Evolutionary conservation across 2,113 vertebrate genomes (phyloP).

Genomic region (Halcyon malimbica): DNA sequence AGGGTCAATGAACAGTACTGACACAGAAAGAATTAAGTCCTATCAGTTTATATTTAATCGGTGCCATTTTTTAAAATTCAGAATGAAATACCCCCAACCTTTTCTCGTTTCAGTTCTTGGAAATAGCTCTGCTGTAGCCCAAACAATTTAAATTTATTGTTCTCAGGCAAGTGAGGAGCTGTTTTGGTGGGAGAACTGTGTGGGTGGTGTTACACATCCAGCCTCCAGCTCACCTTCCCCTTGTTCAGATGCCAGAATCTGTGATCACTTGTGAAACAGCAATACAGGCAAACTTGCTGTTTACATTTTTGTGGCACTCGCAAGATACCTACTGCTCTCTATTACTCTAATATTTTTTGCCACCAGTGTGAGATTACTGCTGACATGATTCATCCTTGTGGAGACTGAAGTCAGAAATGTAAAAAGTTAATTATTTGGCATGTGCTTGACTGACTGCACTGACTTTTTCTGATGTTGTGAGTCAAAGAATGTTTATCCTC

Average conservation of each 20-base stretch:
- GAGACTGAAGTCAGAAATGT: not conserved
- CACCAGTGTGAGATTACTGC: not conserved
- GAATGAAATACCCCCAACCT: conserved; percentile 1
- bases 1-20: not conserved
- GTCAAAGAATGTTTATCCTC: not conserved
- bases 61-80: not conserved
- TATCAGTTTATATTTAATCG: conserved; percentile 41
- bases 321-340: not conserved
- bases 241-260: not conserved
- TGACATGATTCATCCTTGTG: not conserved
- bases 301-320: not conserved
- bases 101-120: conserved; percentile 24
- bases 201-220: not conserved
- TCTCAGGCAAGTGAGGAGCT: conserved; percentile 24
- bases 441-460: not conserved
- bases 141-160: conserved; percentile 21
- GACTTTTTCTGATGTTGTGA: not conserved
- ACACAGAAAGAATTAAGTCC: not conserved
- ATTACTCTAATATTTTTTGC: not conserved
- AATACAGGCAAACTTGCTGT: not conserved
- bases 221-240: not conserved
- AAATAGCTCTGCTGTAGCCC: conserved; percentile 36
- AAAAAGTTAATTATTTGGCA: not conserved
- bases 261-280: not conserved
- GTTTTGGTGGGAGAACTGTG: not conserved